Conservation (phyloP, 2,888 invertebrate genomes). For the Anoplius nigerrimus region DNA sequence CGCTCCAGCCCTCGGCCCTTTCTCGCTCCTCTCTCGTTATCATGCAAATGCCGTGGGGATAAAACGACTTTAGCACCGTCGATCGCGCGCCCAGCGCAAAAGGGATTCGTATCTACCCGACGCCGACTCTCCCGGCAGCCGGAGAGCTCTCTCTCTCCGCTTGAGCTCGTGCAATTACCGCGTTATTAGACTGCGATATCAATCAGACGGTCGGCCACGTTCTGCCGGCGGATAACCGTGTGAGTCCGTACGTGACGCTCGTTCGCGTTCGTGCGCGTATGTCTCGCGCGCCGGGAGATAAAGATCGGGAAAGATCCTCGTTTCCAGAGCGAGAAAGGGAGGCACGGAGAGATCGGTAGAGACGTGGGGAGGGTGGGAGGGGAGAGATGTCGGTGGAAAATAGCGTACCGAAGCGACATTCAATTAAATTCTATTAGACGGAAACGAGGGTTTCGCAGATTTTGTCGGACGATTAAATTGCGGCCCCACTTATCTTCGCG, state of each 20-base stretch:
- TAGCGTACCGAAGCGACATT: conserved; percentile 34
- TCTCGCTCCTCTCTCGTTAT: conserved; percentile 2
- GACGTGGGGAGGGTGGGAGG: too few species aligned
- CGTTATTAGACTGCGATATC: conserved; percentile 61
- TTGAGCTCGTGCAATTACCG: conserved; percentile 50
- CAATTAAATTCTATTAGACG: conserved; percentile 62
- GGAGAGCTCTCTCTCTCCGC: neutral
- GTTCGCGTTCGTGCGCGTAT: too few species aligned
- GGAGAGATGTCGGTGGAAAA: too few species aligned
- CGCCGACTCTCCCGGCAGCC: neutral
- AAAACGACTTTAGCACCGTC: conserved; percentile 7
- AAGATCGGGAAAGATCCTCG: too few species aligned
- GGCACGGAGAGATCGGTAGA: too few species aligned
- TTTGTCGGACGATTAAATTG: conserved; percentile 32
- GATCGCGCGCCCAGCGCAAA: neutral
- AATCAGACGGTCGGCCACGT: conserved; percentile 57
- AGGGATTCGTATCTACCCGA: neutral
- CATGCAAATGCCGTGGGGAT: conserved; percentile 1
- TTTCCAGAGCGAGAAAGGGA: too few species aligned
- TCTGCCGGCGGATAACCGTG: conserved; percentile 30
- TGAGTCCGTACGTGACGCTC: too few species aligned
- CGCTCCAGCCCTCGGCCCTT: too few species aligned
- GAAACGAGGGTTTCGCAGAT: conserved; percentile 45
- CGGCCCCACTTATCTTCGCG: conserved; percentile 19
- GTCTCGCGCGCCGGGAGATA: too few species aligned